Evolutionary conservation across 2,888 invertebrate species (phyloP), one percentile per base, ranked within the genome.

Genomic region (Anticlea derivata): DNA sequence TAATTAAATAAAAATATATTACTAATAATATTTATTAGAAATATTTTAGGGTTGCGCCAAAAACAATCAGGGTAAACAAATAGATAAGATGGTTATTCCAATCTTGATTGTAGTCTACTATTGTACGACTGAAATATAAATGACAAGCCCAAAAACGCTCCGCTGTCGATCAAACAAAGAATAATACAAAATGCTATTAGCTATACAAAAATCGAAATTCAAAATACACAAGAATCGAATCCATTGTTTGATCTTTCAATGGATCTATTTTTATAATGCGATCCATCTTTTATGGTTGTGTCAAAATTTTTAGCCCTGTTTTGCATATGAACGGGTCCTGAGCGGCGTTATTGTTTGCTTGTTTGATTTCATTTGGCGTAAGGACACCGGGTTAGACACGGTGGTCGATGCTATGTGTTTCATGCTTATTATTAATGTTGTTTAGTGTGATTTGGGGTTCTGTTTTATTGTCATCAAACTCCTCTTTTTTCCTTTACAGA

Each of bases 261-360:
- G 39, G 50, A 55, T 61, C 58, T 57, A 61, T 60, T 83, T 78
- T 76, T 72, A 70, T 71, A 76, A 78, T 70, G 65, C 71, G 81
- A 85, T 82, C 82, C 77, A 83, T 85, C 87, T 84, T 82, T 85
- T 86, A 82, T 86, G 79, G 80, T 75, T 80, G 75, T 79, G 86
- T 86, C 88, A 86, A 68, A 75, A 72, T 66, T 68, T 65, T 62
- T 58, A 77, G 78, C 72, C 70, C 80, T 72, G 63, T 71, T 89
- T 89, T 88, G 85, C 88, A 89, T 89, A 87, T 86, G 83, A 89
- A 89, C 51, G 59, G 73, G 44, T 44, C 22, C 26, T 84, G 81
- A 84, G 84, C 51, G 59, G 33, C 52, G 74, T 77, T 75, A 76
- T 72, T 69, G 72, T 69, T 63, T 55, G 58, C 24, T 54, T 62